Evolutionary conservation across 64 coral and sea anemone genomes (phyloP), one percentile per base, ranked within the genome.

Genomic region (Pocillopora damicornis): DNA sequence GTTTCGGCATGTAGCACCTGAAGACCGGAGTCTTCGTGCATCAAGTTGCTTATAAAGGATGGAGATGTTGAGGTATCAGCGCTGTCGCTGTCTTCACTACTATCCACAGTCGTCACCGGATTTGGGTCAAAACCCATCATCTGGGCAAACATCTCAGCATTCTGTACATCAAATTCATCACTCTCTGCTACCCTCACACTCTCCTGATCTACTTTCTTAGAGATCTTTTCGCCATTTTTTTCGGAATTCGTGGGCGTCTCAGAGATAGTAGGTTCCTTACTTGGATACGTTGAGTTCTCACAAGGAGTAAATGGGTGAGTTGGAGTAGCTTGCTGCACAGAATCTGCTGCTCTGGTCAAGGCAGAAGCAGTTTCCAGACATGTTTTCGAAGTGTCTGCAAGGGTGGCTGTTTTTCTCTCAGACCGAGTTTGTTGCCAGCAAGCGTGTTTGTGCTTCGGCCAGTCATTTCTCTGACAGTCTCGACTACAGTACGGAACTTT

Each of bases 401-500:
- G 30, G 57, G 36, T 36, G 59, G 61, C 25, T 86, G 15, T 61
- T 59, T 79, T 75, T 13, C 20, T 69, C 67, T 60, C 66, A 15
- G 78, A 20, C 11, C 63, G 45, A 35, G 79, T 15, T 59, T 71
- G 59, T 76, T 61, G 82, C 45, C 34, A 83, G 57, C 96, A 98
- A 11, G 65, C 2, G 59, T 56, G 91, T 72, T 95, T 98, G 59
- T 98, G 96, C 37, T 89, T 75, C 6, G 83, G 74, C 90, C 93
- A 92, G 73, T 98, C 90, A 20, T 78, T 74, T n/a, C 87, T 92
- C 76, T 98, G 96, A 51, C 96, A 98, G 1, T 89, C 91, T 23
- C 87, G 78, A 62, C 96, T 95, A 71, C 96, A 98, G 36, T 98
- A 98, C 35, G 89, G 96, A 2, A 90, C 78, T 89, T 98, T 98